Evolutionary conservation across 2,888 invertebrate genomes (phyloP).

Genomic region (Cyaniris semiargus): DNA sequence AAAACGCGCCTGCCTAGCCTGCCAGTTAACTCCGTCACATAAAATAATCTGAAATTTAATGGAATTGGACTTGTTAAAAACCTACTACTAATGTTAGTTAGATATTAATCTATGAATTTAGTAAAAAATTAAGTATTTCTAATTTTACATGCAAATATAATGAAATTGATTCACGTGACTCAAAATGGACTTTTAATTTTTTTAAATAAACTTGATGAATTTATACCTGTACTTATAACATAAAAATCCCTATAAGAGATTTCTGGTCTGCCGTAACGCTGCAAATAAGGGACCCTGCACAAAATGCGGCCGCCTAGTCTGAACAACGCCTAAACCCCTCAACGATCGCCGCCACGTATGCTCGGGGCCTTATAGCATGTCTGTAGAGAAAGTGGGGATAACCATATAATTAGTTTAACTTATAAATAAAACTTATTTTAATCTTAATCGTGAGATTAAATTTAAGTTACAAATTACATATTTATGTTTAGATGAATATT

Average conservation of each 20-base stretch:
- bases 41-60: conserved; percentile 48
- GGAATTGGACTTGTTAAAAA: conserved; percentile 41
- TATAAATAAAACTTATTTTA: conserved; percentile 36
- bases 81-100: conserved; percentile 1
- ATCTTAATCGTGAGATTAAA: neutral
- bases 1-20: conserved; percentile 45
- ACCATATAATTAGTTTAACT: conserved; percentile 49
- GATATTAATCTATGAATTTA: neutral
- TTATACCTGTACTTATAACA: conserved; percentile 20
- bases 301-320: conserved; percentile 21
- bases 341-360: conserved; percentile 50
- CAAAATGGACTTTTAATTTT: neutral
- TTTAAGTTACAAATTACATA: neutral
- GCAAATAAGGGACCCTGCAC: conserved; percentile 19
- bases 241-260: conserved; percentile 23
- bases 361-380: conserved; percentile 48
- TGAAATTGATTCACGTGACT: neutral
- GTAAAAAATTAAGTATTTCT: neutral
- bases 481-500: neutral
- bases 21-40: conserved; percentile 41
- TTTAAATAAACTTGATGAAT: neutral
- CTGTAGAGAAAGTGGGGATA: conserved; percentile 62
- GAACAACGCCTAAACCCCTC: conserved; percentile 39
- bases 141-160: conserved; percentile 6
- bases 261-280: neutral